Conservation (phyloP, 1,140 invertebrate species). For the Melipona quadrifasciata region DNA sequence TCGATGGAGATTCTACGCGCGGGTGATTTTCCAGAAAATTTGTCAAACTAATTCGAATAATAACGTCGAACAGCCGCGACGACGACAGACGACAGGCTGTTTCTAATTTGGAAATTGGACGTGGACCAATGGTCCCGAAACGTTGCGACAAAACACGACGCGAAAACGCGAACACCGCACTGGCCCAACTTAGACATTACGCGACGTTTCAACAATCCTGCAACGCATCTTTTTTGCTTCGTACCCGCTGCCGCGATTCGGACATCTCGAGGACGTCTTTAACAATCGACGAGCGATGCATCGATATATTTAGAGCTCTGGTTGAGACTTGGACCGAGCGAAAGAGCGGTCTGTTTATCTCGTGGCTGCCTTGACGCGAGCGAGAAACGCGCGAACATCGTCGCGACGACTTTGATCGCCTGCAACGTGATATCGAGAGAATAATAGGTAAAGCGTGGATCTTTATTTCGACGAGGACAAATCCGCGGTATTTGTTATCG, state of each 20-base stretch:
- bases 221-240: not conserved
- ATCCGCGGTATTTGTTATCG: not conserved
- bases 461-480: not conserved
- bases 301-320: constrained; percentile 14
- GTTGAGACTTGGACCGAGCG: constrained; percentile 1
- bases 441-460: not conserved
- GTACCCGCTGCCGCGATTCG: not conserved
- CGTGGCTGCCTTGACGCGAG: not conserved
- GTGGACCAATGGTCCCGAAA: constrained; percentile 53
- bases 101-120: constrained; percentile 67
- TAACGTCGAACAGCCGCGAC: not conserved
- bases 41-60: no score
- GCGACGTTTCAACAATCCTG: constrained; percentile 48
- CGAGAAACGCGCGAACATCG: not conserved
- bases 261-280: not conserved
- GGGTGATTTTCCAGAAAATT: not conserved
- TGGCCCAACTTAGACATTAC: constrained; percentile 64
- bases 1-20: not conserved
- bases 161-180: constrained; percentile 29
- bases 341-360: not conserved
- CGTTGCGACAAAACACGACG: constrained; percentile 54
- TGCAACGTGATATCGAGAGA: not conserved
- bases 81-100: not conserved
- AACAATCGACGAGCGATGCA: not conserved
- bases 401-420: not conserved